Evolutionary conservation across 1,140 invertebrate genomes (phyloP).

Genomic region (Drosophila rufa): DNA sequence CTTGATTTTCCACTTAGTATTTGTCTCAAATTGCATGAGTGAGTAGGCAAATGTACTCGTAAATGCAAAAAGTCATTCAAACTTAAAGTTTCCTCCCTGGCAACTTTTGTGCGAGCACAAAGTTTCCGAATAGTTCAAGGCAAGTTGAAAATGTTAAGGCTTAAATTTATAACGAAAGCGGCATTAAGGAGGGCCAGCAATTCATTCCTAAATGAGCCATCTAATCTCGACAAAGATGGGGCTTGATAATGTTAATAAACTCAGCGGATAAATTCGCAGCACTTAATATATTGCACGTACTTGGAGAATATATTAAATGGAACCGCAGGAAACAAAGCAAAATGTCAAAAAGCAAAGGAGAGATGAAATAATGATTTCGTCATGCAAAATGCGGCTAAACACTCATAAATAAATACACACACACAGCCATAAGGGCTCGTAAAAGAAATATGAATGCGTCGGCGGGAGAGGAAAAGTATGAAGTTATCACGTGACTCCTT

Average conservation of each 20-base stretch:
- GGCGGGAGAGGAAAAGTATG: slow-evolving; percentile 43
- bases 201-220: slow-evolving; percentile 61
- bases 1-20: slow-evolving; percentile 49
- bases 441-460: slow-evolving; percentile 50
- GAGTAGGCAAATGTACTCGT: slow-evolving; percentile 57
- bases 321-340: slow-evolving; percentile 68
- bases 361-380: slow-evolving; percentile 81
- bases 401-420: slow-evolving; percentile 70
- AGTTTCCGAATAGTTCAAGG: slow-evolving; percentile 22
- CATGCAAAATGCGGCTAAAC: slow-evolving; percentile 78
- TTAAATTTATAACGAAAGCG: slow-evolving; percentile 29
- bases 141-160: slow-evolving; percentile 47
- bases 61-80: slow-evolving; percentile 73
- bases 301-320: slow-evolving; percentile 53
- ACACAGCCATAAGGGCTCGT: slow-evolving; percentile 48
- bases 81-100: slow-evolving; percentile 57
- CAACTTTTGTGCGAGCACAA: slow-evolving; percentile 58
- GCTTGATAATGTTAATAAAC: slow-evolving; percentile 72
- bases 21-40: slow-evolving; percentile 37
- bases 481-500: slow-evolving; percentile 82
- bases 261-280: slow-evolving; percentile 38
- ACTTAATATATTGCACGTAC: slow-evolving; percentile 71
- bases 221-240: slow-evolving; percentile 65
- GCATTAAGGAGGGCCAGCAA: not conserved
- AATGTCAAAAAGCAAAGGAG: slow-evolving; percentile 64